These are phyloP conservation scores for Micronycteris hirsuta DNA, from an alignment of 2,113 vertebrate species.

Conservation along the genomic window DNA sequence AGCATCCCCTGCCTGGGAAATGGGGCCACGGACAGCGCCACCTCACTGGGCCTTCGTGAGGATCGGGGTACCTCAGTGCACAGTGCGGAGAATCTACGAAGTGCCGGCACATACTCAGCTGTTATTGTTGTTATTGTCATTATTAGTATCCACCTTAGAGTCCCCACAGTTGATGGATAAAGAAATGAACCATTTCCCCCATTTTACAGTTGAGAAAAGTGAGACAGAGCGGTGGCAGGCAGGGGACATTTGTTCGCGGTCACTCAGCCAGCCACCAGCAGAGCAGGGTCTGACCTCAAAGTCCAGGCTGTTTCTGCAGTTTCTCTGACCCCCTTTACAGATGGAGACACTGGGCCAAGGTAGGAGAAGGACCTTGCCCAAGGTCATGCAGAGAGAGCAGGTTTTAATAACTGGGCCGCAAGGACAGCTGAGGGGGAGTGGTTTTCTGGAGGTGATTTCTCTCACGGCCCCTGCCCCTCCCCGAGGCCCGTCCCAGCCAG, in stretches of 20 bases:
- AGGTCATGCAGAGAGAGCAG: background rate
- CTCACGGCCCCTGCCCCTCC: background rate
- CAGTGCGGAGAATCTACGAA: background rate
- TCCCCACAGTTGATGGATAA: background rate
- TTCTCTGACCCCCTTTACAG: accelerated
- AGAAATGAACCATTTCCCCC: background rate
- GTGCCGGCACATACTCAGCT: accelerated
- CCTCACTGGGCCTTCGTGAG: background rate
- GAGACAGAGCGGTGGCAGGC: accelerated
- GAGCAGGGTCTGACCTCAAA: accelerated
- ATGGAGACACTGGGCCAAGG: background rate
- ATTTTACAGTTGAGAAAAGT: background rate
- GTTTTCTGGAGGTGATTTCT: background rate
- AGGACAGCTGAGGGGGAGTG: accelerated
- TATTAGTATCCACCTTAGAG: background rate
- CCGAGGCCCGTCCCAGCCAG: background rate
- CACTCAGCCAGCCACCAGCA: background rate
- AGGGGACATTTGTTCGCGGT: accelerated
- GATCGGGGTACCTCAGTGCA: background rate
- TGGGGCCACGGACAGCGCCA: accelerated
- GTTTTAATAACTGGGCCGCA: accelerated
- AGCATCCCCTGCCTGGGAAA: accelerated
- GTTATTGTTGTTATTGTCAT: too few relatives aligned
- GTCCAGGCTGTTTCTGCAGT: background rate
- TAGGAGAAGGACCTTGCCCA: background rate